Evolutionary conservation across 2,888 invertebrate genomes (phyloP).

Genomic region (Apamea sordens): DNA sequence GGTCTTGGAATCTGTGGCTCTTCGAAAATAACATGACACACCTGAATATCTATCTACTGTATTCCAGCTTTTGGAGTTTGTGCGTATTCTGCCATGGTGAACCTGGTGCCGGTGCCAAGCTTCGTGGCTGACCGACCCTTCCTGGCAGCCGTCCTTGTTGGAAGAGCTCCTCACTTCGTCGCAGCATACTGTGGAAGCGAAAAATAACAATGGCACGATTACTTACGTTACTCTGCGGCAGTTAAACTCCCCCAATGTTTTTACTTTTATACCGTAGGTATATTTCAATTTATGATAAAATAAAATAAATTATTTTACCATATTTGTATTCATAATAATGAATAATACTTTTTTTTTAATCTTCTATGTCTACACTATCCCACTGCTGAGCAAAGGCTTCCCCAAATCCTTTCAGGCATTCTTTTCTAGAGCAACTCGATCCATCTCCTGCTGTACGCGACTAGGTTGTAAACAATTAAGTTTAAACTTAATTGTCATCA

Average conservation of each 20-base stretch:
- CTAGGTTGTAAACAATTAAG: too few species aligned
- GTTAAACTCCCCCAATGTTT: background rate
- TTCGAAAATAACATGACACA: background rate
- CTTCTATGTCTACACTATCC: too few species aligned
- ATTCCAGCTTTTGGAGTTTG: slow-evolving; percentile 79
- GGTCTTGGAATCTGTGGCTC: background rate
- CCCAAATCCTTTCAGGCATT: too few species aligned
- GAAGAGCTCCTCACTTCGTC: slow-evolving; percentile 74
- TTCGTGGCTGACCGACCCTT: slow-evolving; percentile 83
- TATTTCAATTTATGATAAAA: slow-evolving; percentile 1
- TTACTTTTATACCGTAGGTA: slow-evolving; percentile 12
- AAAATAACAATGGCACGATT: slow-evolving; percentile 7
- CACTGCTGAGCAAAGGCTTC: too few species aligned
- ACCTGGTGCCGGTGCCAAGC: slow-evolving; percentile 69
- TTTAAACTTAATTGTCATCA: too few species aligned
- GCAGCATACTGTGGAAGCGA: slow-evolving; percentile 71
- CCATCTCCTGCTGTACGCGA: background rate
- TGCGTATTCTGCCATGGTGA: slow-evolving; percentile 73
- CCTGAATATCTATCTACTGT: slow-evolving; percentile 33
- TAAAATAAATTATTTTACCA: background rate
- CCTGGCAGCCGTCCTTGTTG: slow-evolving; percentile 74
- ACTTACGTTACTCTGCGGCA: background rate
- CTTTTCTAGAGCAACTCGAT: too few species aligned
- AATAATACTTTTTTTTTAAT: too few species aligned
- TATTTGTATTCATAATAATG: too few species aligned